These are phyloP conservation scores for Pachyramphus minor DNA, from an alignment of 2,113 vertebrate species.

Conservation along the genomic window DNA sequence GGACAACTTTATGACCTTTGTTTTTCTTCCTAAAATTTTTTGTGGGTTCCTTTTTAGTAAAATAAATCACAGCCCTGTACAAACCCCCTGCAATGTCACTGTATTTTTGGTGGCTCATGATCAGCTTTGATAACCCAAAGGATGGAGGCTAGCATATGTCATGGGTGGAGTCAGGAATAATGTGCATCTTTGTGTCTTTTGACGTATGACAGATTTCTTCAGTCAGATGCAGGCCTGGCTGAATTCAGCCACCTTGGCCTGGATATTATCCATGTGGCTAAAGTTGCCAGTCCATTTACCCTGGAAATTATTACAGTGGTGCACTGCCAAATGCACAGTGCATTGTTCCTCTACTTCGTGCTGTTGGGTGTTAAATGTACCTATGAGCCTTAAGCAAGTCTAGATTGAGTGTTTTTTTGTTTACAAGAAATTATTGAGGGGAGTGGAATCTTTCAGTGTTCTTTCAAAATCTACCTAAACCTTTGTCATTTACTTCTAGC, in stretches of 20 bases:
- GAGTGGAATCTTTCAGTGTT: background rate
- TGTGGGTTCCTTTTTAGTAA: background rate
- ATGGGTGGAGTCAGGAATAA: background rate
- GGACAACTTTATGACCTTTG: background rate
- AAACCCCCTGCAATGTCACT: background rate
- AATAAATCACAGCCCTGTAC: background rate
- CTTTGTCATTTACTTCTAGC: background rate
- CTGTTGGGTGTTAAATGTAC: conserved; percentile 20
- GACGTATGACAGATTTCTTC: conserved; percentile 6
- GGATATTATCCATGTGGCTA: conserved; percentile 58
- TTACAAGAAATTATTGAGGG: background rate
- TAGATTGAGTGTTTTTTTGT: background rate
- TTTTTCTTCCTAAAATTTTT: conserved; percentile 18
- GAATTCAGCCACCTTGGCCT: conserved; percentile 60
- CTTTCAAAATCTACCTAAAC: background rate
- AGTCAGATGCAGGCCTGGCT: conserved; percentile 39
- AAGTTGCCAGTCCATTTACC: conserved; percentile 29
- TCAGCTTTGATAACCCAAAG: background rate
- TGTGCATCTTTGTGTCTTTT: conserved; percentile 24
- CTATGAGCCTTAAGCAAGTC: conserved; percentile 3
- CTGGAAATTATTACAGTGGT: background rate
- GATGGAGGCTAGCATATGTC: background rate
- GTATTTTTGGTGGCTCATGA: background rate
- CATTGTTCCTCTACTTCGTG: background rate
- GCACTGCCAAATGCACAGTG: conserved; percentile 8